Conservation (phyloP, 2,113 vertebrate genomes). For the Anas platyrhynchos region DNA sequence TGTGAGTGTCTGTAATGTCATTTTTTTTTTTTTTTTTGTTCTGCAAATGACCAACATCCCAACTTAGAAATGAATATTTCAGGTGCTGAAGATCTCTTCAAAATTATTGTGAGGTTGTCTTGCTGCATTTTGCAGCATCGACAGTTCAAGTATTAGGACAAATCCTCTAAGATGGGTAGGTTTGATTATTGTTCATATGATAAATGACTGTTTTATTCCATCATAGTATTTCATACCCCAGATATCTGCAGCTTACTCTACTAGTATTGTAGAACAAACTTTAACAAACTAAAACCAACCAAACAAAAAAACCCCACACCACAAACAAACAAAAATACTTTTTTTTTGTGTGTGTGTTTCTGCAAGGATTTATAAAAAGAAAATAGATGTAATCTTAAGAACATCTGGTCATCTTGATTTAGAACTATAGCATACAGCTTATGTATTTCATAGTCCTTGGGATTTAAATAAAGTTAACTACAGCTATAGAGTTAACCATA, state of each 20-base stretch:
- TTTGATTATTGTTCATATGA: background rate
- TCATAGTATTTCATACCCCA: background rate
- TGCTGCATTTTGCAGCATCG: background rate
- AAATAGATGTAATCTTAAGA: background rate
- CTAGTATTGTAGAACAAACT: background rate
- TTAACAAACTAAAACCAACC: background rate
- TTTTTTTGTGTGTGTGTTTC: background rate
- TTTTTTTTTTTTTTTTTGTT: background rate
- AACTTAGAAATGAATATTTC: background rate
- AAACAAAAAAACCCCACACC: no score
- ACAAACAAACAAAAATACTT: background rate
- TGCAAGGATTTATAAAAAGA: background rate
- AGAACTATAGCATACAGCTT: background rate
- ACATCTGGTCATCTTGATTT: background rate
- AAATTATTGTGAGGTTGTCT: background rate
- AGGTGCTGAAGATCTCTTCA: background rate
- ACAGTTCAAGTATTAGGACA: background rate
- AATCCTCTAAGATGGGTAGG: background rate
- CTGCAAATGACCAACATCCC: background rate
- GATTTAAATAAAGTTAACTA: background rate
- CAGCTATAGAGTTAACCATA: background rate
- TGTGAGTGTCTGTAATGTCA: background rate
- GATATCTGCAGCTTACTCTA: background rate
- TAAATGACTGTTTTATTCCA: background rate
- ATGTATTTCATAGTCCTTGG: background rate